Evolutionary conservation across 2,797 vertebrate genomes (phyloP).

Genomic region (Gallinago nigripennis): DNA sequence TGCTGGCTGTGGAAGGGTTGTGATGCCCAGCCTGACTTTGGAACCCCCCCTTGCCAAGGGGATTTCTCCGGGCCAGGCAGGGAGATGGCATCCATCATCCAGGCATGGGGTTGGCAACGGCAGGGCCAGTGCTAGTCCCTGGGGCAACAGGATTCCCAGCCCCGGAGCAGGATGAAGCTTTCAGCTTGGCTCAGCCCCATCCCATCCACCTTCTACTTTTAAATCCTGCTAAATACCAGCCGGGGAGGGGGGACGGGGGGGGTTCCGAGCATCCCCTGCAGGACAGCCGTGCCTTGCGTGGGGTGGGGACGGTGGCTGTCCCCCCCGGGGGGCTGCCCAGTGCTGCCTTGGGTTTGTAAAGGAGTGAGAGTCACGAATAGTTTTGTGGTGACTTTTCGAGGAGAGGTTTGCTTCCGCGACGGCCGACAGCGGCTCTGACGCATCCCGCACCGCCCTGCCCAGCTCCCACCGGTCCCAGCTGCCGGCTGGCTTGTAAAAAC

Average conservation of each 20-base stretch:
- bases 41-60: not conserved
- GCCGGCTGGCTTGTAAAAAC: not conserved
- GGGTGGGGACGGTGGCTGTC: not conserved
- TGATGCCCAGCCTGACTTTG: not conserved
- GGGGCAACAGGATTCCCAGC: not conserved
- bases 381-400: conserved; percentile 30
- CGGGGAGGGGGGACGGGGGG: not conserved
- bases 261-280: not conserved
- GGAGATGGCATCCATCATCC: not conserved
- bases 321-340: not conserved
- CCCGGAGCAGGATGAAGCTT: not conserved
- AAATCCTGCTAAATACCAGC: not conserved
- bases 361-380: conserved; percentile 51
- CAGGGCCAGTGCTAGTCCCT: not conserved
- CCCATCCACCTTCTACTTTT: not conserved
- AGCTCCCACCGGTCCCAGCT: not conserved
- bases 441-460: not conserved
- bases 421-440: not conserved
- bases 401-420: not conserved
- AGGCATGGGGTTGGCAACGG: not conserved
- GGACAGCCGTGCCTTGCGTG: not conserved
- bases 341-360: not conserved
- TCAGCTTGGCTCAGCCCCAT: not conserved
- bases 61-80: not conserved
- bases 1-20: not conserved